phyloP scores from a whole-genome alignment of 2,113 vertebrate genomes.

The Eptatretus burgeri region DNA sequence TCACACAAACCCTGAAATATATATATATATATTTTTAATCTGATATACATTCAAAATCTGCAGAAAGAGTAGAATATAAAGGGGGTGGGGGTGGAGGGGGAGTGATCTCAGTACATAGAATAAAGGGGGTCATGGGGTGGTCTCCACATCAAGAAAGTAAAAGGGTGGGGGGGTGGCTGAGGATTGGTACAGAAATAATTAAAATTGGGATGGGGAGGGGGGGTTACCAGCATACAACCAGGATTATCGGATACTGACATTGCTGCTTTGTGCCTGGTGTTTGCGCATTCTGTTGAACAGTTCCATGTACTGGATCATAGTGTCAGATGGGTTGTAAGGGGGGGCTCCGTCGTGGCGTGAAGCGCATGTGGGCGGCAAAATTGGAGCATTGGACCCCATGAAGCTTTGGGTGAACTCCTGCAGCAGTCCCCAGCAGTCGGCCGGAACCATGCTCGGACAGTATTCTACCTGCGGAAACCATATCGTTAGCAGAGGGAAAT shows the following conservation, averaged over 20 bases:
- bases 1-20: too few species aligned
- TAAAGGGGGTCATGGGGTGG: too few species aligned
- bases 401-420: constrained; percentile 87
- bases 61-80: too few species aligned
- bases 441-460: constrained; percentile 65
- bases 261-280: constrained; percentile 21
- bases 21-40: too few species aligned
- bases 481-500: background rate
- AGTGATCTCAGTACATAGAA: too few species aligned
- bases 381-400: constrained; percentile 36
- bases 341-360: constrained; percentile 37
- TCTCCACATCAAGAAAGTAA: too few species aligned
- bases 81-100: too few species aligned
- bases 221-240: too few species aligned
- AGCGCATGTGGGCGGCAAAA: constrained; percentile 29
- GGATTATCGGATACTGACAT: background rate
- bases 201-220: too few species aligned
- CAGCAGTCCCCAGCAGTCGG: constrained; percentile 77
- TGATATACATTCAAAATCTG: too few species aligned
- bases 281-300: constrained; percentile 89
- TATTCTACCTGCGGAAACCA: constrained; percentile 47
- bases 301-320: constrained; percentile 83
- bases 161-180: too few species aligned
- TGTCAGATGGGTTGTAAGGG: constrained; percentile 38
- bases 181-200: too few species aligned